Conservation (phyloP, 2,797 vertebrate genomes). For the Hypotaenidia okinawae region DNA sequence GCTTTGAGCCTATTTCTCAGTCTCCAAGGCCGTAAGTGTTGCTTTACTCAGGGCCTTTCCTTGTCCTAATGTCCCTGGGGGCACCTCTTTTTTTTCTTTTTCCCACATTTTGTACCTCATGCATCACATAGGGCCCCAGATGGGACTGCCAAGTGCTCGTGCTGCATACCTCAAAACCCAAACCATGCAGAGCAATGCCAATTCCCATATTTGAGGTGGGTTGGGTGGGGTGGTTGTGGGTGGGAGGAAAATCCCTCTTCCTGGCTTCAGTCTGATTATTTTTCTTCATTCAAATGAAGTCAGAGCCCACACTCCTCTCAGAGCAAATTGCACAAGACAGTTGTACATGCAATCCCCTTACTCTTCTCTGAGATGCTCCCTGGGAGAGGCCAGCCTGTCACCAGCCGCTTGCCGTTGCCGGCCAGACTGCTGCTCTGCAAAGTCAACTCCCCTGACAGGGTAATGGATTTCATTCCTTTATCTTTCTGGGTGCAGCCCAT, state of each 20-base stretch:
- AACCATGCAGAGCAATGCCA: neutral
- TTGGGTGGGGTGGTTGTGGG: too few species aligned
- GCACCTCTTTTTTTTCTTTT: too few species aligned
- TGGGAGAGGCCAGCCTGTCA: accelerated
- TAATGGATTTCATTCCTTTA: neutral
- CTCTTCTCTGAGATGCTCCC: neutral
- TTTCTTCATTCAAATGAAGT: neutral
- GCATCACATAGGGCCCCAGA: accelerated
- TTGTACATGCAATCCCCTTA: neutral
- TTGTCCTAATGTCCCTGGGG: neutral
- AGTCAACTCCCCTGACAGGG: neutral
- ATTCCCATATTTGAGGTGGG: neutral
- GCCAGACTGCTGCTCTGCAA: neutral
- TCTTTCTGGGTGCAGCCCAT: neutral
- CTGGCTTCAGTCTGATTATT: neutral
- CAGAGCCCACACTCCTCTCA: accelerated
- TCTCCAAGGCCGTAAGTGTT: neutral
- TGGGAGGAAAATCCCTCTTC: neutral
- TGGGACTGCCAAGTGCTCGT: neutral
- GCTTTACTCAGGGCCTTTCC: neutral
- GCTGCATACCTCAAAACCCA: neutral
- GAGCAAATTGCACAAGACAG: neutral
- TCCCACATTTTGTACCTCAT: neutral
- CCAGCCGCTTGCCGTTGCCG: neutral
- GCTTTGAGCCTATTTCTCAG: neutral